Base-by-base conservation (phyloP, 2,797 vertebrate species). In the Aselliscus stoliczkanus region DNA sequence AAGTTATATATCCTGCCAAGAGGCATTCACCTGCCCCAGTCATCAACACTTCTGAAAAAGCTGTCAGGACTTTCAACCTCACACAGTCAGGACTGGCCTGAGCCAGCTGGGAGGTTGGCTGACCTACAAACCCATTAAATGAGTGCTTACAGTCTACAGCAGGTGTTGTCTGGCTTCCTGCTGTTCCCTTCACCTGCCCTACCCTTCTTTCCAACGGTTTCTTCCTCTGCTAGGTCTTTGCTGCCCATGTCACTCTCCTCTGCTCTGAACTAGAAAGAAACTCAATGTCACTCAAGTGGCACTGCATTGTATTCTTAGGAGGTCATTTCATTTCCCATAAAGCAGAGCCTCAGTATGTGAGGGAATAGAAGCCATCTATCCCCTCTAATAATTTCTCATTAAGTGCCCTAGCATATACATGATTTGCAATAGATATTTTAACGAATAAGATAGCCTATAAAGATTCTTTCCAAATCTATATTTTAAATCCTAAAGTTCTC, bases 401-500 rank as follows among this genome's bases (percentile, higher is more conserved):
- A 60, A 58, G 76, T 37, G n/a, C 54, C 69, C 37, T 64, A 72
- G 80, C n/a, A 23, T 47, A 58, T 67, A 77, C 85, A 56, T 92
- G 64, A 92, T 76, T 82, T 96, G 52, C 29, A 50, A 11, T 1
- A 73, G 56, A 79, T 12, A 56, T 34, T 0, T 80, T 82, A 92
- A 70, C 67, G 29, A 60, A 70, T 65, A 77, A 44, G 39, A 82
- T 39, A 58, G 14, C 21, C 50, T 44, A 77, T 58, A 81, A 86
- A 92, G n/a, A 88, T 52, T 85, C n/a, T 92, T 95, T 75, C 76
- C 39, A 73, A 77, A 9, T 2, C 81, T 83, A 8, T 83, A 93
- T 79, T 92, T 93, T 92, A 93, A 96, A 79, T 75, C 72, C 52
- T 39, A 75, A 77, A 27, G 12, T 93, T 93, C 85, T 93, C 65